Evolutionary conservation across 2,888 invertebrate species (phyloP).

Genomic region (Volucella inanis): DNA sequence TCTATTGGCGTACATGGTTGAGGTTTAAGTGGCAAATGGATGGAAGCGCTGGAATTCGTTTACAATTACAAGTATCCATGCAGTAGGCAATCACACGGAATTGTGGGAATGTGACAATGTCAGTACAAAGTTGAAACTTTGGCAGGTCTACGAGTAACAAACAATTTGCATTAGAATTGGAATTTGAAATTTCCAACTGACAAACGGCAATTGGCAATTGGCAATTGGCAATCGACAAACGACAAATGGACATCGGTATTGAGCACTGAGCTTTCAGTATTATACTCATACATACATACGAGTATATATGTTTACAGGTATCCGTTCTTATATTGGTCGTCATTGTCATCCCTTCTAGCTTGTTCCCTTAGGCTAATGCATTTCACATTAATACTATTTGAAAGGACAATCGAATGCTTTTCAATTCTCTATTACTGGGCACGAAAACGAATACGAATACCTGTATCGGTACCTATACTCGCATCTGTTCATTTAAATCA

Average conservation of each 20-base stretch:
- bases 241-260: no score
- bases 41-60: conserved; percentile 21
- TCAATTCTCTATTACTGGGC: neutral
- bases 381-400: conserved; percentile 47
- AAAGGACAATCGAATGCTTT: conserved; percentile 3
- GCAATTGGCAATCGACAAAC: neutral
- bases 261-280: no score
- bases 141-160: conserved; percentile 54
- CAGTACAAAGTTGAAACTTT: conserved; percentile 46
- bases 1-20: neutral
- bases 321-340: no score
- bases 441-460: no score
- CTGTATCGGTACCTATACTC: neutral
- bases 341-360: conserved; percentile 5
- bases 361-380: conserved; percentile 47
- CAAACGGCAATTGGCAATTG: neutral
- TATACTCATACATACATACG: no score
- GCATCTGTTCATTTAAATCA: neutral
- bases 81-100: neutral
- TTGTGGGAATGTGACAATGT: conserved; percentile 1
- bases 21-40: conserved; percentile 37
- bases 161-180: conserved; percentile 70
- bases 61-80: conserved; percentile 28
- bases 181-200: conserved; percentile 25
- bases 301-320: no score